Conservation (phyloP, 30 jellyfish, hydroid and myxozoan genomes). For the Clytia hemisphaerica region DNA sequence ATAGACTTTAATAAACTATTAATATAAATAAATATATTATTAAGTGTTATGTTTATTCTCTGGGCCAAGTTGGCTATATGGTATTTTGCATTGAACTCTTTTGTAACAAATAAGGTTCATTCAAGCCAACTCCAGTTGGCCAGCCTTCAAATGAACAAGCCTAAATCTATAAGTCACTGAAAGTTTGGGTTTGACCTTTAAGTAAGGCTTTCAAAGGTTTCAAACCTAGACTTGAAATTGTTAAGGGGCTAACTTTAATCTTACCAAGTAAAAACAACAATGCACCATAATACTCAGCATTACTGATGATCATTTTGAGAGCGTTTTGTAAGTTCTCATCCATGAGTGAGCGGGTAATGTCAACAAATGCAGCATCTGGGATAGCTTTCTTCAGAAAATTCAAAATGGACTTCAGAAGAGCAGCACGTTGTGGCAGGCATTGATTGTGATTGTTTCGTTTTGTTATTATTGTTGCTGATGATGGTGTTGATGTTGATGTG, state of each 20-base stretch:
- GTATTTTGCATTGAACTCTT: too few species aligned
- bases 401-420: conserved; percentile 84
- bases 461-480: too few species aligned
- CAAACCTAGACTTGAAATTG: neutral
- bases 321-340: conserved; percentile 84
- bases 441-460: conserved; percentile 44
- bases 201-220: neutral
- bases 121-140: neutral
- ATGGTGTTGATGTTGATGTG: too few species aligned
- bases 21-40: too few species aligned
- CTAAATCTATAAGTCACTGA: neutral
- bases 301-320: conserved; percentile 78
- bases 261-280: conserved; percentile 81
- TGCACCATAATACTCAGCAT: conserved; percentile 98
- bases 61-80: too few species aligned
- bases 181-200: neutral
- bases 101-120: too few species aligned
- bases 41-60: too few species aligned
- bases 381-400: conserved; percentile 92
- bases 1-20: too few species aligned
- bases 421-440: conserved; percentile 97
- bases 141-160: too few species aligned
- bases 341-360: conserved; percentile 78
- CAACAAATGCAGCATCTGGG: conserved; percentile 98
- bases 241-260: too few species aligned